phyloP scores from a whole-genome alignment of 1,140 invertebrate genomes.

The Ips nitidus region DNA sequence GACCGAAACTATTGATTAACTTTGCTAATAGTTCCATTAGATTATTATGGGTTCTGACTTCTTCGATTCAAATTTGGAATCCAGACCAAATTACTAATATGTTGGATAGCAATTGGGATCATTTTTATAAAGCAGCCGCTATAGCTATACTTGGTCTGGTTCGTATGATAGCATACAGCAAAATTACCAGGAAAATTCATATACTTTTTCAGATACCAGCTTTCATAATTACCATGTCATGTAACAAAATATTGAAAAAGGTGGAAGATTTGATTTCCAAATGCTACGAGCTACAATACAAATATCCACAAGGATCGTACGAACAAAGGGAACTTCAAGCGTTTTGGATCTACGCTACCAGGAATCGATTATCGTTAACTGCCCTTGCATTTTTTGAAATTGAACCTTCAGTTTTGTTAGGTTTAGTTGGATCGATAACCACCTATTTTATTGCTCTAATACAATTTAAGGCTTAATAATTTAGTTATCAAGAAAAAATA shows the following conservation, averaged over 20 bases:
- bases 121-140: neutral
- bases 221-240: constrained; percentile 21
- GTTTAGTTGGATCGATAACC: constrained; percentile 6
- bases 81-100: constrained; percentile 4
- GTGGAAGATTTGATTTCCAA: neutral
- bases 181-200: too few relatives aligned
- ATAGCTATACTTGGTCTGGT: constrained; percentile 9
- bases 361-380: constrained; percentile 12
- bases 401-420: constrained; percentile 3
- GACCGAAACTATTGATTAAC: constrained; percentile 8
- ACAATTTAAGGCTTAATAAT: constrained; percentile 13
- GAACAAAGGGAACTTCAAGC: constrained; percentile 13
- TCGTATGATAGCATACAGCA: too few relatives aligned
- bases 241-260: constrained; percentile 6
- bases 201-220: constrained; percentile 6
- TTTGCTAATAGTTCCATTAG: constrained; percentile 6
- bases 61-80: constrained; percentile 6
- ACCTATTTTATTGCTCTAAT: constrained; percentile 28
- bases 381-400: constrained; percentile 18
- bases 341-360: constrained; percentile 8
- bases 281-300: constrained; percentile 15
- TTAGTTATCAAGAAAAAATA: neutral
- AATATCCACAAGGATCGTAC: constrained; percentile 6
- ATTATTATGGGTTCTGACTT: constrained; percentile 10
- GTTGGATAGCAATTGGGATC: neutral